phyloP scores from a whole-genome alignment of 1,140 invertebrate species.

The Aphidius ervi region DNA sequence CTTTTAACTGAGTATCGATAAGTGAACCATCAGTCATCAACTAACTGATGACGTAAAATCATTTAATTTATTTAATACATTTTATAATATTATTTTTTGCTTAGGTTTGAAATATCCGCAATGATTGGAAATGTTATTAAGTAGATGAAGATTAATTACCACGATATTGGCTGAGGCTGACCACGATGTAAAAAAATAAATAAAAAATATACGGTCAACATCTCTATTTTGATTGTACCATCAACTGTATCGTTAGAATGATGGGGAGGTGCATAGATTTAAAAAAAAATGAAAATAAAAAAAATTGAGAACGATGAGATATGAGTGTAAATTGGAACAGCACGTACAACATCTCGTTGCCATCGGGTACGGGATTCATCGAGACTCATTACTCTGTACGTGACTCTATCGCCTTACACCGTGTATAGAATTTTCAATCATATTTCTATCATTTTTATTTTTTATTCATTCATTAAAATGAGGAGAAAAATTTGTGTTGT shows the following conservation, averaged over 20 bases:
- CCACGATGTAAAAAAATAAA: not conserved
- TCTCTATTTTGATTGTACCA: slow-evolving; percentile 3
- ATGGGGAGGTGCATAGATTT: not conserved
- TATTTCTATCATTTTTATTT: slow-evolving; percentile 13
- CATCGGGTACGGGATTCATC: slow-evolving; percentile 20
- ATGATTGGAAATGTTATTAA: slow-evolving; percentile 50
- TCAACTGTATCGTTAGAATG: not conserved
- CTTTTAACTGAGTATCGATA: not conserved
- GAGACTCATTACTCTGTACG: slow-evolving; percentile 19
- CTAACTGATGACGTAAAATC: not conserved
- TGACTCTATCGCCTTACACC: slow-evolving; percentile 20
- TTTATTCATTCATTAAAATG: not conserved
- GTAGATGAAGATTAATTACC: slow-evolving; percentile 50
- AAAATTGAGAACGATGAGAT: slow-evolving; percentile 10
- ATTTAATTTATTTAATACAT: too few species aligned
- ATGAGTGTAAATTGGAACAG: slow-evolving; percentile 22
- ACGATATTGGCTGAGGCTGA: slow-evolving; percentile 39
- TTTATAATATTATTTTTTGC: not conserved
- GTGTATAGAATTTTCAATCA: slow-evolving; percentile 16
- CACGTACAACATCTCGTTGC: slow-evolving; percentile 20
- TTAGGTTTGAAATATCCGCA: not conserved
- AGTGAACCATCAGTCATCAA: not conserved
- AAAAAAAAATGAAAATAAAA: slow-evolving; percentile 2
- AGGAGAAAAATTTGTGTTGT: too few species aligned
- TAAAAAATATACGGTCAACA: not conserved